Evolutionary conservation across 1,140 invertebrate species (phyloP), one percentile per base, ranked within the genome.

Genomic region (Monochamus saltuarius): DNA sequence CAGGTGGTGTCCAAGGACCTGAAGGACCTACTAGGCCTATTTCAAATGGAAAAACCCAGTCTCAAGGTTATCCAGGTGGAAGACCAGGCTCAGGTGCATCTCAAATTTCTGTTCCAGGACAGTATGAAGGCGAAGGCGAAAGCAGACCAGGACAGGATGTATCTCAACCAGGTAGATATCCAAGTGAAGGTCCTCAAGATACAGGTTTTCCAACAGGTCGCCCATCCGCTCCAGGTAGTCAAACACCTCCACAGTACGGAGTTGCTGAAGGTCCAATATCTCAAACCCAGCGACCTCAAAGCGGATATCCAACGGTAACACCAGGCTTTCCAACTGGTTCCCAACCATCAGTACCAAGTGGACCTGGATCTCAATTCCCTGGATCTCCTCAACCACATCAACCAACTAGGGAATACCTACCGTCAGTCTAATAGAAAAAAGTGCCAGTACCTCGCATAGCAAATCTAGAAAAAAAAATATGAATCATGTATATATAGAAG

Each of bases 351-450:
- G 75, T 78, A 17, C 77, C 77, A 64, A 78, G 78, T 8, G 76
- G 72, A 67, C 79, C 80, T 3, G 77, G 69, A 47, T 77, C 78
- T 7, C 73, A 75, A 78, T 80, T 55, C 73, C 77, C 45, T 53
- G 64, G 62, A 59, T 67, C 38, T 2, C 61, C 61, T 9, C 67
- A 62, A 52, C 71, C 78, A 34, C 71, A 76, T 56, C 63, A 72
- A 70, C 81, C 82, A 0, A 79, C 80, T 59, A 78, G 82, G 78
- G 82, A 83, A 75, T 84, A 84, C 65, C 74, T 84, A 51, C 82
- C 82, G 35, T 81, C 82, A 34, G 39, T 69, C 51, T 51, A 61
- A 29, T 29, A 6, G 6, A 6, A 29, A 29, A 29, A 6, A 6
- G 2, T 29, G 6, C 22, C 22, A 29, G 2, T 29, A 29, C 6